phyloP scores from a whole-genome alignment of 2,797 vertebrate species.

The Sebastes oblongus region DNA sequence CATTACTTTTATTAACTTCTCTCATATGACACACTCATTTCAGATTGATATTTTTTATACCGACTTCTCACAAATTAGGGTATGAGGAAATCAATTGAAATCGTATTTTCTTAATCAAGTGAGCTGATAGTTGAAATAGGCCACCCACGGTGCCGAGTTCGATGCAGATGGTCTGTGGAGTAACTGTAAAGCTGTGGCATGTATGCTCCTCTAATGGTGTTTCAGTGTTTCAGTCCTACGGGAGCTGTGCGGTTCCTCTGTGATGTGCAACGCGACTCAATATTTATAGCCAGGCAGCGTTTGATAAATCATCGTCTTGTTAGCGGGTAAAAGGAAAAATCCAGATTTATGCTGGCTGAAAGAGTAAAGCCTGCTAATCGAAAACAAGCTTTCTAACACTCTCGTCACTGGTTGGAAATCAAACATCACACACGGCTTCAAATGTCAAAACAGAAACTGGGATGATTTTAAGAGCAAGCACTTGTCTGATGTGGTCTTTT shows the following conservation, averaged over 20 bases:
- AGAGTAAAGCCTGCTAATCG: slow-evolving; percentile 28
- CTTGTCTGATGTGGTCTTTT: slow-evolving; percentile 36
- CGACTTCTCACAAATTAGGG: slow-evolving; percentile 60
- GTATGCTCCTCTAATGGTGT: slow-evolving; percentile 41
- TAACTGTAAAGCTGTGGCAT: slow-evolving; percentile 43
- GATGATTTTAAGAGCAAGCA: slow-evolving; percentile 38
- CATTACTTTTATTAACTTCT: slow-evolving; percentile 80
- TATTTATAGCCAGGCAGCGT: slow-evolving; percentile 42
- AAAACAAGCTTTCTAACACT: slow-evolving; percentile 38
- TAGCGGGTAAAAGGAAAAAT: slow-evolving; percentile 48
- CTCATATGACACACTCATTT: slow-evolving; percentile 65
- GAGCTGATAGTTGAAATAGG: slow-evolving; percentile 55
- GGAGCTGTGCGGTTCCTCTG: slow-evolving; percentile 28
- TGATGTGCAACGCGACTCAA: slow-evolving; percentile 44
- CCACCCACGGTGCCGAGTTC: slow-evolving; percentile 38
- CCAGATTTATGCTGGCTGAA: slow-evolving; percentile 27
- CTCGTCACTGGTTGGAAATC: slow-evolving; percentile 16
- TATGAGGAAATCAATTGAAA: slow-evolving; percentile 71
- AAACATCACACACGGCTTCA: slow-evolving; percentile 1
- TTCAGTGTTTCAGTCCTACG: slow-evolving; percentile 36
- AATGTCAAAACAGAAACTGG: slow-evolving; percentile 8
- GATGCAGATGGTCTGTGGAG: slow-evolving; percentile 51
- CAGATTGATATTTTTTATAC: slow-evolving; percentile 57
- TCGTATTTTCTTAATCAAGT: slow-evolving; percentile 70
- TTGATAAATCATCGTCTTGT: slow-evolving; percentile 62